phyloP scores from a whole-genome alignment of 2,888 invertebrate species.

The Unio delphinus region DNA sequence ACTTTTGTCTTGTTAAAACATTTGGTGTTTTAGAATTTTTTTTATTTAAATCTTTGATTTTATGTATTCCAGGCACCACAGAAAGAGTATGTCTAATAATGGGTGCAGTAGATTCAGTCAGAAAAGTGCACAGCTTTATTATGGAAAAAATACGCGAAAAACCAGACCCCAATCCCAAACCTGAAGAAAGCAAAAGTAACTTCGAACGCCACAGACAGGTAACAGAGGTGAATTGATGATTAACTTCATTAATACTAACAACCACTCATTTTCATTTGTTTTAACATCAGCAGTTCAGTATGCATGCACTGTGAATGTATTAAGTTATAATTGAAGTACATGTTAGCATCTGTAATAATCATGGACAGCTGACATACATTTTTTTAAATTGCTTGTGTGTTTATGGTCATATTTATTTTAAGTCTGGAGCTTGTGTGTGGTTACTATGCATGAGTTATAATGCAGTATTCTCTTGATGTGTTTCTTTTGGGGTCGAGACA shows the following conservation, averaged over 20 bases:
- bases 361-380: too few species aligned
- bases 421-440: too few species aligned
- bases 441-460: too few species aligned
- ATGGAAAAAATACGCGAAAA: slow-evolving; percentile 71
- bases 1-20: too few species aligned
- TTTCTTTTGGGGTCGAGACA: too few species aligned
- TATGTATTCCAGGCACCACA: slow-evolving; percentile 66
- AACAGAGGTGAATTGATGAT: slow-evolving; percentile 35
- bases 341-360: too few species aligned
- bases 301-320: too few species aligned
- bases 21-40: too few species aligned
- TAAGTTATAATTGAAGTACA: too few species aligned
- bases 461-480: too few species aligned
- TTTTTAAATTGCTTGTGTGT: too few species aligned
- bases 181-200: slow-evolving; percentile 67
- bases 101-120: slow-evolving; percentile 68
- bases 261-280: neutral
- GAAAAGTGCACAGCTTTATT: slow-evolving; percentile 69
- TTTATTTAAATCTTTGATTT: neutral
- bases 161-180: slow-evolving; percentile 70
- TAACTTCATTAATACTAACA: neutral
- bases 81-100: slow-evolving; percentile 71
- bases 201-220: slow-evolving; percentile 71
- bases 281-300: neutral
- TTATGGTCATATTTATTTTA: too few species aligned